Evolutionary conservation across 2,797 vertebrate species (phyloP).

Genomic region (Phoxinus dragarum): DNA sequence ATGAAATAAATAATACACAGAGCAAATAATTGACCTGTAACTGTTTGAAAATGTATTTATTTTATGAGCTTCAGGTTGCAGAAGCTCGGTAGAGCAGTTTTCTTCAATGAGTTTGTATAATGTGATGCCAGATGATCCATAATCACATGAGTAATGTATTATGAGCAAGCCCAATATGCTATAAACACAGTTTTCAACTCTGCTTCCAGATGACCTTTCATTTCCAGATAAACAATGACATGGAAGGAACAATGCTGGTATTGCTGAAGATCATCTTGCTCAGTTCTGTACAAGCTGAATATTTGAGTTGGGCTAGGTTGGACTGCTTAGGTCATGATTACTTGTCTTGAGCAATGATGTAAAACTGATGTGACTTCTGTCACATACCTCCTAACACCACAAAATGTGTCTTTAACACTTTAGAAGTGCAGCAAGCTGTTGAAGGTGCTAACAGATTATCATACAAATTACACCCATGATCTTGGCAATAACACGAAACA

Average conservation of each 20-base stretch:
- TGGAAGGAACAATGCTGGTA: background rate
- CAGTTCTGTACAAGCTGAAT: constrained; percentile 2
- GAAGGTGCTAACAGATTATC: constrained; percentile 59
- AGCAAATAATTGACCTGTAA: background rate
- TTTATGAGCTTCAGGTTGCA: background rate
- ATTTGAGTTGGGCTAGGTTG: background rate
- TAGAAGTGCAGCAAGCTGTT: constrained; percentile 25
- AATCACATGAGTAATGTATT: background rate
- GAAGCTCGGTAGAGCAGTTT: background rate
- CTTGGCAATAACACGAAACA: constrained; percentile 48
- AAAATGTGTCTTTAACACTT: constrained; percentile 54
- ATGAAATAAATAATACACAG: background rate
- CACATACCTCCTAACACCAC: background rate
- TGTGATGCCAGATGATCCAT: background rate
- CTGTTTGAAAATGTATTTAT: background rate
- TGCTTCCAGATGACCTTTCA: constrained; percentile 3
- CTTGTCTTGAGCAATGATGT: background rate
- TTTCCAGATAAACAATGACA: background rate
- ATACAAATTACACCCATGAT: constrained; percentile 67
- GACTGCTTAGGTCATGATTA: background rate
- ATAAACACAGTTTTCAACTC: background rate
- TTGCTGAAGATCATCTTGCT: background rate
- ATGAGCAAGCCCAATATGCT: background rate
- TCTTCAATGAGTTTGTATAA: background rate
- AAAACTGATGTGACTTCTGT: constrained; percentile 12